Base-by-base conservation (phyloP, 2,888 invertebrate genomes). In the Spodoptera picta region DNA sequence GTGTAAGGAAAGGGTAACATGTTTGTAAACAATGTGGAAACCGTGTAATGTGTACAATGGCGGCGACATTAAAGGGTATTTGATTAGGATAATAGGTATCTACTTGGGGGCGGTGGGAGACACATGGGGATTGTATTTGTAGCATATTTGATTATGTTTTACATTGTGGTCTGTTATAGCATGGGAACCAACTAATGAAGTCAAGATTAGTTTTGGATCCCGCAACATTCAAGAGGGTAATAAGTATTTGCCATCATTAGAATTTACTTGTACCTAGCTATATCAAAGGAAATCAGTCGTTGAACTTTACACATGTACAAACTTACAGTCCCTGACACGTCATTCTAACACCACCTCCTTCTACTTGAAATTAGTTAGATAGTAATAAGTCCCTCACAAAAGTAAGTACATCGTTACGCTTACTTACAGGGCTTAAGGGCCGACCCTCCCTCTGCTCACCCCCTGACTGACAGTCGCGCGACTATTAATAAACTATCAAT, bases 41-140 rank as follows among this genome's bases (percentile, higher is more conserved):
- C 44, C 49, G 57, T 43, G 49, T 55, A 63, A 46, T 62, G 58
- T 51, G 44, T 50, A 45, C 51, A 47, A 47, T 53, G 45, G 36
- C 68, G 73, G 76, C 50, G 41, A 47, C 58, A 71, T 78, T 56
- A 59, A 62, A 76, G 50, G 57, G 69, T 61, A 44, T 68, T 68
- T 75, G 76, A 75, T 78, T 75, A 78, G 76, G 79, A 68, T 78
- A 76, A 78, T 76, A 75, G 63, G 63, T 79, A 71, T 78, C 75
- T 75, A 64, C n/a, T 71, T 70, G 71, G 54, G 44, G 71, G 56
- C 60, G 62, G 55, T 47, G 65, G 12, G 10, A 65, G 71, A 75
- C 75, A 70, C 57, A 75, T 58, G 47, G 12, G 73, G 77, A 79
- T 77, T 73, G 73, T 42, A 66, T 58, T 72, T 65, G 66, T 53